A percentile compares a stretch with the other conserved stretches of the same genome.
These are phyloP conservation scores for Sebastes kiyomatsui DNA, from an alignment of 2,797 vertebrate species.

Conservation along the genomic window DNA sequence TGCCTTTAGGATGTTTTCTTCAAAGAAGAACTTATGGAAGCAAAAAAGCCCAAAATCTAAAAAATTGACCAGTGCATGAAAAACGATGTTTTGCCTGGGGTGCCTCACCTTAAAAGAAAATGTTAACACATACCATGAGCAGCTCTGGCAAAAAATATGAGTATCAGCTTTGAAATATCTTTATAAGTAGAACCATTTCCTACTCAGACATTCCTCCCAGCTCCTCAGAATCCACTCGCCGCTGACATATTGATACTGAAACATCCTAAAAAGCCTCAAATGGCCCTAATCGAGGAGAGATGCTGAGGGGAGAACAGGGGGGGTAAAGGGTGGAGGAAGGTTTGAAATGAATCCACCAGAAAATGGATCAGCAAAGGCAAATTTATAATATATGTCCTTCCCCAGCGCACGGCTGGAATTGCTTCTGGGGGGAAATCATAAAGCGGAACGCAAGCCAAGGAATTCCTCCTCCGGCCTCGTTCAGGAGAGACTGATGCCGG, in stretches of 20 bases:
- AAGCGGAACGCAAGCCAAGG: slow-evolving; percentile 37
- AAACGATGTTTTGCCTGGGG: too few species aligned
- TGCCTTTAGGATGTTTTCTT: too few species aligned
- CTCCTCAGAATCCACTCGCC: slow-evolving; percentile 24
- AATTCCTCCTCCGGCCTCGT: slow-evolving; percentile 39
- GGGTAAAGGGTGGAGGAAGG: neutral
- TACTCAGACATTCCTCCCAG: slow-evolving; percentile 18
- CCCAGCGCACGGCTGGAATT: slow-evolving; percentile 29
- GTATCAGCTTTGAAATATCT: neutral
- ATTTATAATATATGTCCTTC: slow-evolving; percentile 49
- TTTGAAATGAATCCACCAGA: slow-evolving; percentile 41
- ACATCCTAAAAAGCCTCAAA: slow-evolving; percentile 37
- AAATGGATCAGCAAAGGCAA: slow-evolving; percentile 51
- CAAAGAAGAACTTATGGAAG: neutral
- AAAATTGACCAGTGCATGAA: neutral
- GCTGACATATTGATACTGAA: slow-evolving; percentile 45
- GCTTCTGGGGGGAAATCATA: slow-evolving; percentile 50
- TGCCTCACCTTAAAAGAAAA: neutral
- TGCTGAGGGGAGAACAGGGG: neutral
- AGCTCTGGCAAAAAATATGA: neutral
- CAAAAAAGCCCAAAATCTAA: neutral
- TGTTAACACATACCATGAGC: neutral
- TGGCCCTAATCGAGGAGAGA: slow-evolving; percentile 24
- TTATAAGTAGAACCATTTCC: neutral
- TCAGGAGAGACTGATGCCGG: slow-evolving; percentile 46